Evolutionary conservation across 2,797 vertebrate genomes (phyloP).

Genomic region (Macroramphosus scolopax): DNA sequence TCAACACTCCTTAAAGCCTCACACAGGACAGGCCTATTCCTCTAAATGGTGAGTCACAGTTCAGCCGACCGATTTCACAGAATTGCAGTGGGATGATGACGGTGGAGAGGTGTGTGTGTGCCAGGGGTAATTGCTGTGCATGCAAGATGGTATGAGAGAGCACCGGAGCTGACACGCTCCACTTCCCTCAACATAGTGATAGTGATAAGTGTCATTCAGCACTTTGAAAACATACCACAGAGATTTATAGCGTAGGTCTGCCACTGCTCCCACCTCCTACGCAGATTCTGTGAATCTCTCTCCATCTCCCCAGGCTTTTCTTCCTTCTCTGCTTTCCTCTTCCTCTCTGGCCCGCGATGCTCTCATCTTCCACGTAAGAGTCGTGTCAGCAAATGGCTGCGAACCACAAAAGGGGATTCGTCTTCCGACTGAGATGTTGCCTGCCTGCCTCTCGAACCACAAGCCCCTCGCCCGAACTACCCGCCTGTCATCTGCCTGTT

Average conservation of each 20-base stretch:
- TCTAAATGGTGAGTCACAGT: slow-evolving; percentile 61
- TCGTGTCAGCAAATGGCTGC: slow-evolving; percentile 42
- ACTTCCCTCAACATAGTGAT: slow-evolving; percentile 52
- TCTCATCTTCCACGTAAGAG: slow-evolving; percentile 31
- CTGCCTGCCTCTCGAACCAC: too few species aligned
- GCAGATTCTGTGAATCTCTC: slow-evolving; percentile 17
- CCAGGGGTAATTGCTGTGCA: slow-evolving; percentile 50
- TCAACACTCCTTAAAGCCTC: slow-evolving; percentile 18
- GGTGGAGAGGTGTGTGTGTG: slow-evolving; percentile 1
- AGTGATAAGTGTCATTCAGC: slow-evolving; percentile 58
- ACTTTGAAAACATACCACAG: slow-evolving; percentile 46
- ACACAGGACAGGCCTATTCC: slow-evolving; percentile 27
- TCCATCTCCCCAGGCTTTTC: not conserved
- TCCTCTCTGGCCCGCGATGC: slow-evolving; percentile 20
- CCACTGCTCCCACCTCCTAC: slow-evolving; percentile 35
- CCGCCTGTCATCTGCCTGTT: slow-evolving; percentile 19
- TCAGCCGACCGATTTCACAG: slow-evolving; percentile 41
- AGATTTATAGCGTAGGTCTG: slow-evolving; percentile 39
- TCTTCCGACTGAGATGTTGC: too few species aligned
- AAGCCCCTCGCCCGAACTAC: slow-evolving; percentile 1
- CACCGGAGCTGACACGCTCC: slow-evolving; percentile 50
- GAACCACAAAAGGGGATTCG: slow-evolving; percentile 49
- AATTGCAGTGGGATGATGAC: slow-evolving; percentile 17
- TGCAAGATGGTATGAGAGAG: slow-evolving; percentile 46
- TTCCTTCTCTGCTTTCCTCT: not conserved